Evolutionary conservation across 1,140 invertebrate genomes (phyloP), one percentile per base, ranked within the genome.

Genomic region (Drosophila pruinosa): DNA sequence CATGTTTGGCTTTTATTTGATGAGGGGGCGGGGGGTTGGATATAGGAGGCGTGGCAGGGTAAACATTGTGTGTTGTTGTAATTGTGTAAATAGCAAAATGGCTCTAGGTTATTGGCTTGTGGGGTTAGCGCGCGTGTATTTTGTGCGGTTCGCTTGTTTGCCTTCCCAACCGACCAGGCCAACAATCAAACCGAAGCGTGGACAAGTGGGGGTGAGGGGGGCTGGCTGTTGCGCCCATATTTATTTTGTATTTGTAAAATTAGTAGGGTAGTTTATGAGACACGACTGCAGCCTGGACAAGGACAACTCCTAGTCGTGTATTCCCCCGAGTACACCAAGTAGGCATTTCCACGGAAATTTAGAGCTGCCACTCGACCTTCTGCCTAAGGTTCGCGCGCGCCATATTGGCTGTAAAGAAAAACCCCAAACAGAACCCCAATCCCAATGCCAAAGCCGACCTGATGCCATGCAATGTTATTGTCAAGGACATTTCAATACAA

Each of bases 401-500:
- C 72, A 76, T 78, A 63, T 67, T 63, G 28, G 39, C 39, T 50
- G 19, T n/a, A n/a, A n/a, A 17, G n/a, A 54, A 19, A 34, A 45
- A 24, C 34, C 21, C 43, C 43, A 43, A n/a, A 10, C 17, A 6
- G 26, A 43, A 43, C 41, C 41, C 41, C 10, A 43, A 17, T 8
- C 17, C 19, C 17, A 43, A 43, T 34, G 17, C 24, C 43, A 21
- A 36, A 28, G 75, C 62, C 58, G 15, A 56, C 39, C 77, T 62
- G 53, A 67, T 43, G 77, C 70, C 82, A 82, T 78, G 74, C 75
- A 78, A 88, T 88, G 78, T 88, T 89, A 88, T 88, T 88, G 82
- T 81, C 82, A 86, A 86, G 82, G 82, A 88, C 82, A 86, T 86
- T 85, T 85, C 76, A 85, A 79, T 73, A 78, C 53, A 86, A 72